A percentile compares a stretch with the other conserved stretches of the same genome.
These are phyloP conservation scores for Scolanthus callimorphus DNA, from an alignment of 92 coral and sea anemone species.

Conservation along the genomic window DNA sequence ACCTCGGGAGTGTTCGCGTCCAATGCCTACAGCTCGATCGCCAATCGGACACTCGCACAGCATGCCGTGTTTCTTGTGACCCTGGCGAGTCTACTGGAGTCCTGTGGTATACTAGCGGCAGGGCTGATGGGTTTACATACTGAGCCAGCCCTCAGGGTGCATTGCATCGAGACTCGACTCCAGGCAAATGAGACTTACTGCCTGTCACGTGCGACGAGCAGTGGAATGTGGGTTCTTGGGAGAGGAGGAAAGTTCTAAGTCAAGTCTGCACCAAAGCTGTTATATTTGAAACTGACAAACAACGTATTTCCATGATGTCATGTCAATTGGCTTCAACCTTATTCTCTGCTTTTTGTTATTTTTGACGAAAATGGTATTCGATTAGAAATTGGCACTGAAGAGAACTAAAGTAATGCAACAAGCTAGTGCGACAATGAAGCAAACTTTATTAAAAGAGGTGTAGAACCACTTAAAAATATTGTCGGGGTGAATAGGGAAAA, in stretches of 20 bases:
- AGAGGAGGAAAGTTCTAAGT: background rate
- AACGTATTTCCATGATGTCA: too few species aligned
- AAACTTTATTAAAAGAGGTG: too few species aligned
- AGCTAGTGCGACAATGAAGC: too few species aligned
- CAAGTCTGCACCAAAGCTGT: too few species aligned
- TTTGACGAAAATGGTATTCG: too few species aligned
- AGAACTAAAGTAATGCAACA: too few species aligned
- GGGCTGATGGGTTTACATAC: slow-evolving; percentile 67
- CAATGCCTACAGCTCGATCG: slow-evolving; percentile 49
- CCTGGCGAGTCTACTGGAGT: slow-evolving; percentile 47
- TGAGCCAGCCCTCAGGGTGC: slow-evolving; percentile 48
- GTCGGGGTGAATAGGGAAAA: too few species aligned
- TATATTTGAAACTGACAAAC: too few species aligned
- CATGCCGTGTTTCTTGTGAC: slow-evolving; percentile 45
- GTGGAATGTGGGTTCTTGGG: slow-evolving; percentile 22
- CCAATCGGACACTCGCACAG: slow-evolving; percentile 28
- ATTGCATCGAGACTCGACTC: slow-evolving; percentile 22
- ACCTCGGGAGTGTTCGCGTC: slow-evolving; percentile 48
- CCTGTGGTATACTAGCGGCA: slow-evolving; percentile 68
- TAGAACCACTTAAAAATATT: too few species aligned
- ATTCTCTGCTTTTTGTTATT: too few species aligned
- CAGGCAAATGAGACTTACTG: slow-evolving; percentile 24
- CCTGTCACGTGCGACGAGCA: slow-evolving; percentile 24
- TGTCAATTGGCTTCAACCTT: too few species aligned
- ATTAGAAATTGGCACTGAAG: too few species aligned